Base-by-base conservation (phyloP, 2,888 invertebrate species). In the Leucozona laternaria region DNA sequence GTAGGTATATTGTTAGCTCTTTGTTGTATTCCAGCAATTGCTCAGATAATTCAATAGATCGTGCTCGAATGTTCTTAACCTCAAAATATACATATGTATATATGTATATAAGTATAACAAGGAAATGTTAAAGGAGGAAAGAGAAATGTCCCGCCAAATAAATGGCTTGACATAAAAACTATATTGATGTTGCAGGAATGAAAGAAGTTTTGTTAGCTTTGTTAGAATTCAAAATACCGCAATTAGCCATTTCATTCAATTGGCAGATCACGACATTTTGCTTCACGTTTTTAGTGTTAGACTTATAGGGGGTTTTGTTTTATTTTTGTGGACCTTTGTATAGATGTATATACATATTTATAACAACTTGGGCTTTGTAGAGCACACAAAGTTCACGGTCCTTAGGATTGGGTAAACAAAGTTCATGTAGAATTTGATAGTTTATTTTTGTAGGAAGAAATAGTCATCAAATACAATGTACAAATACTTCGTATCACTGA, bases 161-260 rank as follows among this genome's bases (percentile, higher is more conserved):
- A 15, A 50, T 55, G 31, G n/a, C 22, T 71, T 62, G 45, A 55
- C 20, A 45, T 5, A 71, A 53, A 50, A 48, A 17, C 45, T 25
- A 62, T 25, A 62, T 62, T 25, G 43, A 43, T 62, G 15, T 62
- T 43, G 43, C 34, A 60, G 64, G n/a, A 43, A 50, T 28, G 13
- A 58, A 60, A 20, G 50, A 31, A 22, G 20, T 45, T 57, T 45
- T 22, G 50, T 78, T 70, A 50, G n/a, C 31, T 37, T 70, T 37
- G 62, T 43, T 13, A 25, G 34, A 79, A 64, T 31, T 34, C 60
- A 73, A 50, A 79, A 53, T 60, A 73, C 37, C 48, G 17, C 68
- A 75, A 83, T 83, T 79, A 83, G 79, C 73, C 53, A 70, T 79
- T 79, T 79, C 55, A 31, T 73, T 79, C 55, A 79, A 83, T 79